phyloP scores from a whole-genome alignment of 2,888 invertebrate species.

The Frankliniella fusca region DNA sequence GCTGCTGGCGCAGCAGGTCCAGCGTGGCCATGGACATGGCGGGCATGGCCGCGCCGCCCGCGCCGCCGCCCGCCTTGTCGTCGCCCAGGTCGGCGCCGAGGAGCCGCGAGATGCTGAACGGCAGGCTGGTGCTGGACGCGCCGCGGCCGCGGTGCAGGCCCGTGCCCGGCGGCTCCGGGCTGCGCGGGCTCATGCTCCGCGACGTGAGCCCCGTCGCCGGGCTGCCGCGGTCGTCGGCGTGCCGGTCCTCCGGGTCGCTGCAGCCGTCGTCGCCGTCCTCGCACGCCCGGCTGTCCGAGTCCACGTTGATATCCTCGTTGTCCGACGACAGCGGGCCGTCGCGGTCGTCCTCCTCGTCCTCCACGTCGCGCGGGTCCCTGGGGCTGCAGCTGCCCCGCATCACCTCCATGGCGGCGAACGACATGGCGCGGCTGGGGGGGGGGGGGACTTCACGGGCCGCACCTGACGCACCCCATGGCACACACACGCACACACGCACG shows the following conservation, averaged over 20 bases:
- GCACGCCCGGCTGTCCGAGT: slow-evolving; percentile 61
- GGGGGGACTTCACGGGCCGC: background rate
- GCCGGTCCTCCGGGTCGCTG: slow-evolving; percentile 35
- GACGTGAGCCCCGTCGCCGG: background rate
- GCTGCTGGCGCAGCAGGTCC: slow-evolving; percentile 29
- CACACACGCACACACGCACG: background rate
- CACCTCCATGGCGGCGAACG: background rate
- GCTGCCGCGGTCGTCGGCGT: slow-evolving; percentile 21
- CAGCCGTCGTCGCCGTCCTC: slow-evolving; percentile 51
- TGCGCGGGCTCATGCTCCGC: slow-evolving; percentile 28
- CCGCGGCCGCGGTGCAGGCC: slow-evolving; percentile 36
- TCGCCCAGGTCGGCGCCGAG: slow-evolving; percentile 57
- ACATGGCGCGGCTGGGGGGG: background rate
- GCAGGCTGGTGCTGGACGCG: slow-evolving; percentile 55
- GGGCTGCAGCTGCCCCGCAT: slow-evolving; percentile 22
- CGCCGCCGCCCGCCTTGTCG: slow-evolving; percentile 49
- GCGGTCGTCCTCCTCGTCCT: slow-evolving; percentile 30
- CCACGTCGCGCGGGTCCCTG: background rate
- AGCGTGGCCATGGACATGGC: slow-evolving; percentile 26
- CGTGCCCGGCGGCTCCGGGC: slow-evolving; percentile 31
- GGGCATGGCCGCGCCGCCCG: slow-evolving; percentile 65
- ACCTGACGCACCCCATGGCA: background rate
- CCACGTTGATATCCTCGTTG: slow-evolving; percentile 65
- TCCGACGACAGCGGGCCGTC: slow-evolving; percentile 46
- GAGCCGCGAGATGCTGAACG: slow-evolving; percentile 77